Evolutionary conservation across 2,797 vertebrate genomes (phyloP), one percentile per base, ranked within the genome.

Genomic region (Pseudomugil gertrudae): DNA sequence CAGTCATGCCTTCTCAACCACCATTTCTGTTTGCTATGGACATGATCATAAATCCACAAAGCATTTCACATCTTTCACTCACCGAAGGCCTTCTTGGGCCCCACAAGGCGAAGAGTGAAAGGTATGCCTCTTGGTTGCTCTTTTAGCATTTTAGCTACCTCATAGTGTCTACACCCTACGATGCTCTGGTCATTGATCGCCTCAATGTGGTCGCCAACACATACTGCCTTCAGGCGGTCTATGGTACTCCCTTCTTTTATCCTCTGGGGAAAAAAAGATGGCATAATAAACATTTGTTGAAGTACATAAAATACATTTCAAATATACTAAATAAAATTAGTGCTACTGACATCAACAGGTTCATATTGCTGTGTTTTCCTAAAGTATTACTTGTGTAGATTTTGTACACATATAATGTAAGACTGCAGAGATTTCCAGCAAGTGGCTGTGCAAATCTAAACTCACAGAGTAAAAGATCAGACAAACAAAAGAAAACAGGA

Each of bases 171-270:
- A 84, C 97, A 98, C 57, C 98, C 98, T 1, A 99, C 97, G 3
- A 99, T 99, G 74, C 95, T 98, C 82, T 97, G 96, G 84, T 97
- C 96, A 0, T 98, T 99, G 86, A 99, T 97, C 86, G 97, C 97
- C 82, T 99, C 98, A 0, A 99, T 99, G 92, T 97, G 96, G 90
- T 99, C 98, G 0, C 98, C 97, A n/a, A 99, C 96, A 0, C 95
- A 95, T 4, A 99, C 97, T 0, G 86, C 87, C 80, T 95, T 93
- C 58, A 97, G 87, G 0, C 79, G 91, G 80, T 99, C 97, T 74
- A 98, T 98, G 74, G 97, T 96, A 87, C 97, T 98, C 58, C 94
- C 94, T 60, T 98, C 97, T 74, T 98, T 99, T 90, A 99, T 99
- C 72, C 97, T 95, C 97, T 99, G 86, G 27, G 56, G 58, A 8